Conservation (phyloP, 2,888 invertebrate species). For the Meandrusa payeni region DNA sequence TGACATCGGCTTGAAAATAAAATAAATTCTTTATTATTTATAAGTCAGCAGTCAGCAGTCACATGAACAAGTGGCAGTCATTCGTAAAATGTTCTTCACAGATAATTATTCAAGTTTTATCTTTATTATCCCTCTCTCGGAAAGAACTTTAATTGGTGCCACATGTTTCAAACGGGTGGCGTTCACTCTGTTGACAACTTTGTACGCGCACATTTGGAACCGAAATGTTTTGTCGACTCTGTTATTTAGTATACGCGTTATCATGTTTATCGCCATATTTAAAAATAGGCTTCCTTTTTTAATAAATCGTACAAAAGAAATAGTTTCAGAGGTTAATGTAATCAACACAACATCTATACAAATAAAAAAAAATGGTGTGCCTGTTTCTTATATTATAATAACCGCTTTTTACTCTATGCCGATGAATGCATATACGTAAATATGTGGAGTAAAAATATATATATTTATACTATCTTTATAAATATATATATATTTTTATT, state of each 20-base stretch:
- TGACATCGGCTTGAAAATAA: constrained; percentile 11
- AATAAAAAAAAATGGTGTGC: too few species aligned
- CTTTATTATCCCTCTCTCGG: constrained; percentile 67
- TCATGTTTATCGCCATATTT: constrained; percentile 13
- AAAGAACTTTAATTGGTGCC: constrained; percentile 75
- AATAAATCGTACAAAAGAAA: too few species aligned
- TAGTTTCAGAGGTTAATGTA: too few species aligned
- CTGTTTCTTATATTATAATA: too few species aligned
- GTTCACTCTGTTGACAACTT: constrained; percentile 53
- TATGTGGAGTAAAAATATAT: too few species aligned
- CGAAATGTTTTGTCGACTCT: constrained; percentile 36
- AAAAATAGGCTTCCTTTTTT: constrained; percentile 1
- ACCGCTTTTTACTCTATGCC: too few species aligned
- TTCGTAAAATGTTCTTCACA: constrained; percentile 70
- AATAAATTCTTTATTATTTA: constrained; percentile 24
- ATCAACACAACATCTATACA: too few species aligned
- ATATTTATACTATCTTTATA: too few species aligned
- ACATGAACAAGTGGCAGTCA: constrained; percentile 65
- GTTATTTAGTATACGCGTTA: constrained; percentile 20
- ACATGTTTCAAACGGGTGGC: constrained; percentile 64
- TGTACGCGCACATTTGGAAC: constrained; percentile 49
- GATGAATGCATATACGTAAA: too few species aligned
- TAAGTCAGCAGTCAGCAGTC: constrained; percentile 42
- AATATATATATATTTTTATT: too few species aligned
- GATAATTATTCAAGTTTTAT: constrained; percentile 72